A percentile compares a stretch with the other conserved stretches of the same genome.
Conservation (phyloP, 2,113 vertebrate species). For the Chlamydotis undulata region DNA sequence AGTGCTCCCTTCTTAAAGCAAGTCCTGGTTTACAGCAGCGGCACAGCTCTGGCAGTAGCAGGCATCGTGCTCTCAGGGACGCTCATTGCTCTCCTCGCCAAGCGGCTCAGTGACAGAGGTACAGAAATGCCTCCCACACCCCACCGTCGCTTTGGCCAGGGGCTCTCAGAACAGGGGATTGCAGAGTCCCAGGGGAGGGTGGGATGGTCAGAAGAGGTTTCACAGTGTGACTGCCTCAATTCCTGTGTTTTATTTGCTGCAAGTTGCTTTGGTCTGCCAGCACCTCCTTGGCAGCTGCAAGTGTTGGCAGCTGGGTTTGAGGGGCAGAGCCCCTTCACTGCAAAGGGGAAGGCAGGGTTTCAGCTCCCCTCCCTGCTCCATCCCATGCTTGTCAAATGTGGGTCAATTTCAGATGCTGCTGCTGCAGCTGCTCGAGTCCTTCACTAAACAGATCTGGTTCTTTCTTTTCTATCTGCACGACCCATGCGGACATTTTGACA, state of each 20-base stretch:
- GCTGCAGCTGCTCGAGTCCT: background rate
- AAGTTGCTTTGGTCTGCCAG: background rate
- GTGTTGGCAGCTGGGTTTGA: background rate
- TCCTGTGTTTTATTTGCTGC: background rate
- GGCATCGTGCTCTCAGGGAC: background rate
- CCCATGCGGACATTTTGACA: background rate
- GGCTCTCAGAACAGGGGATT: background rate
- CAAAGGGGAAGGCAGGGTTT: background rate
- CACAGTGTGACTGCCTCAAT: background rate
- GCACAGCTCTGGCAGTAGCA: background rate
- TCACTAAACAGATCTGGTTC: background rate
- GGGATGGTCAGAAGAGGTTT: background rate
- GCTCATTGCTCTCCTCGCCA: conserved; percentile 24
- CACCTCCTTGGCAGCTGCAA: background rate
- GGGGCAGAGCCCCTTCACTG: background rate
- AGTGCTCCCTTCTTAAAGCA: conserved; percentile 14
- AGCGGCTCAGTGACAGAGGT: conserved; percentile 55
- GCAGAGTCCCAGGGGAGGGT: background rate
- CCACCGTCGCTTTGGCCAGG: accelerated
- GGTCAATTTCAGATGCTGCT: background rate
- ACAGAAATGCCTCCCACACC: background rate
- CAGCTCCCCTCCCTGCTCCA: accelerated
- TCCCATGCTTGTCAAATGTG: background rate
- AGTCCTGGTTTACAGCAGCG: conserved; percentile 35
- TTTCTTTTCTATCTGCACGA: background rate